phyloP scores from a whole-genome alignment of 1,140 invertebrate genomes.

The Lerema accius region DNA sequence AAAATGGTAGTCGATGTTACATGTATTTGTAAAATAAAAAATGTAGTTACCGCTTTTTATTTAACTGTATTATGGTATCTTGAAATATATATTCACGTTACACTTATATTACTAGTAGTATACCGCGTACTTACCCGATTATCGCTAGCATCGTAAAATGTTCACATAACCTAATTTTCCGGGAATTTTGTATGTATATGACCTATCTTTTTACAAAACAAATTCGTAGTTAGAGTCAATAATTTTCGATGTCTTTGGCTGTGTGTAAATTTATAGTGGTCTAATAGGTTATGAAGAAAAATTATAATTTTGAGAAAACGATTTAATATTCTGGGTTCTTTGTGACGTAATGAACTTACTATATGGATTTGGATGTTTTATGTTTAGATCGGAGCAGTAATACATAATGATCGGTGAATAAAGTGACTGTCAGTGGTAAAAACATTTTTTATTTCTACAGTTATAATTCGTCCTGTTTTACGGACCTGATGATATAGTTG shows the following conservation, averaged over 20 bases:
- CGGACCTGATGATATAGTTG: conserved; percentile 31
- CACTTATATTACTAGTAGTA: conserved; percentile 36
- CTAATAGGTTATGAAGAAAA: conserved; percentile 56
- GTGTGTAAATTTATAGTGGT: conserved; percentile 71
- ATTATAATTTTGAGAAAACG: conserved; percentile 68
- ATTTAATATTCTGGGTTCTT: conserved; percentile 61
- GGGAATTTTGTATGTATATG: conserved; percentile 63
- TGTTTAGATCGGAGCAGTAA: conserved; percentile 76
- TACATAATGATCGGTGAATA: conserved; percentile 75
- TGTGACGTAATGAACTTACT: conserved; percentile 61
- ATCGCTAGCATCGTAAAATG: conserved; percentile 81
- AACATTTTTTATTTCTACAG: conserved; percentile 57
- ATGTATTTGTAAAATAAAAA: conserved; percentile 48
- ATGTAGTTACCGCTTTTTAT: conserved; percentile 55
- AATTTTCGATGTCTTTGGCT: conserved; percentile 80
- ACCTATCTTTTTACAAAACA: conserved; percentile 63
- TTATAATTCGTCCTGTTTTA: conserved; percentile 47
- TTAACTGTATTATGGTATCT: conserved; percentile 45
- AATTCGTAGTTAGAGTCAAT: conserved; percentile 71
- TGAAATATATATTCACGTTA: conserved; percentile 34
- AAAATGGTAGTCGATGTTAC: conserved; percentile 77
- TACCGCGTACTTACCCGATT: conserved; percentile 49
- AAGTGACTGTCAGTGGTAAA: conserved; percentile 73
- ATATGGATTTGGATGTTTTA: conserved; percentile 73
- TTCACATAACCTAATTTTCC: conserved; percentile 78